Evolutionary conservation across 2,888 invertebrate species (phyloP).

Genomic region (Aspidiotus destructor): DNA sequence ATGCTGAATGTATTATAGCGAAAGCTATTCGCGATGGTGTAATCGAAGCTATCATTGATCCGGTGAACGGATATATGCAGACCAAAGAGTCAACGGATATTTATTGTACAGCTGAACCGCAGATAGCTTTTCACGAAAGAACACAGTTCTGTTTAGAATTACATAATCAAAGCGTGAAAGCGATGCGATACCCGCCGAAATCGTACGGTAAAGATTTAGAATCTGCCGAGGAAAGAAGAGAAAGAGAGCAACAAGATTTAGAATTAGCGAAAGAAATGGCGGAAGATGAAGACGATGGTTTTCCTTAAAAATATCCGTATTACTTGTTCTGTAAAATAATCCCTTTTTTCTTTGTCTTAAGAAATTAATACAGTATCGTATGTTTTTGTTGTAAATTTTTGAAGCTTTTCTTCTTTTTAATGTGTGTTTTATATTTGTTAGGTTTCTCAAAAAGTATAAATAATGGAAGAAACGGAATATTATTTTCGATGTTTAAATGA

Average conservation of each 20-base stretch:
- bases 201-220: slow-evolving; percentile 97
- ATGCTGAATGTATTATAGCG: slow-evolving; percentile 98
- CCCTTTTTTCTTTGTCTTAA: no score
- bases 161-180: slow-evolving; percentile 98
- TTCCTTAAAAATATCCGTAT: slow-evolving; percentile 35
- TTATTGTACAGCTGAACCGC: slow-evolving; percentile 92
- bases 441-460: no score
- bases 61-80: slow-evolving; percentile 90
- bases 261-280: slow-evolving; percentile 99
- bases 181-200: slow-evolving; percentile 98
- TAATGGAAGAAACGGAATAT: no score
- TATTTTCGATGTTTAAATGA: no score
- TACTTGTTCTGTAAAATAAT: no score
- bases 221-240: slow-evolving; percentile 90
- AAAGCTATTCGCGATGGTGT: slow-evolving; percentile 97
- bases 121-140: slow-evolving; percentile 90
- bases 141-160: slow-evolving; percentile 95
- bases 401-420: no score
- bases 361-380: no score
- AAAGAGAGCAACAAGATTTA: slow-evolving; percentile 93
- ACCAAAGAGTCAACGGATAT: slow-evolving; percentile 95
- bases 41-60: slow-evolving; percentile 94
- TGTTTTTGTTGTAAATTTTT: no score
- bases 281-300: slow-evolving; percentile 87
- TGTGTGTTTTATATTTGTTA: no score